Conservation (phyloP, 2,113 vertebrate species). For the Cebidichthys violaceus region DNA sequence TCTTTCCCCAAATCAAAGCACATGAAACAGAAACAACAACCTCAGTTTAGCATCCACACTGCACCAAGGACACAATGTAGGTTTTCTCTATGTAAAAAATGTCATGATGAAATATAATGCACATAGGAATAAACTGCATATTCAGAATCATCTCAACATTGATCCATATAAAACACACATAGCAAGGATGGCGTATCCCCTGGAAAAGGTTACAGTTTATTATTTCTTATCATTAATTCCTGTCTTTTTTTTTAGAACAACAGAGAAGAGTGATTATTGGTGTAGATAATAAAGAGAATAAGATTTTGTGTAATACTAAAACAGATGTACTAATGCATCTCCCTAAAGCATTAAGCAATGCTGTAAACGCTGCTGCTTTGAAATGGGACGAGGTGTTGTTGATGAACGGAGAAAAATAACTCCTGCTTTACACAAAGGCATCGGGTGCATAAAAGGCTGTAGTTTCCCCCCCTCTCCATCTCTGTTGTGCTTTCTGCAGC, state of each 20-base stretch:
- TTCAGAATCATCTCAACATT: slow-evolving; percentile 17
- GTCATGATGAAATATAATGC: slow-evolving; percentile 7
- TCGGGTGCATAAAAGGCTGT: slow-evolving; percentile 62
- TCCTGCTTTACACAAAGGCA: slow-evolving; percentile 60
- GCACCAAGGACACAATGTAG: slow-evolving; percentile 24
- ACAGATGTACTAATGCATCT: slow-evolving; percentile 40
- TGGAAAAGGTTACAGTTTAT: background rate
- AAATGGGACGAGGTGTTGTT: slow-evolving; percentile 46
- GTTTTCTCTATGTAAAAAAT: background rate
- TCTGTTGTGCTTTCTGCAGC: slow-evolving; percentile 80
- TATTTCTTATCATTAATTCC: background rate
- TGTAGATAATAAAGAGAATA: slow-evolving; percentile 23
- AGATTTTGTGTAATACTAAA: slow-evolving; percentile 12
- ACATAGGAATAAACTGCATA: background rate
- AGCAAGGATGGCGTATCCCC: background rate
- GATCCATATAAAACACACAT: background rate
- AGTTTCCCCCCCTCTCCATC: slow-evolving; percentile 57
- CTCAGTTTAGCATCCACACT: slow-evolving; percentile 29
- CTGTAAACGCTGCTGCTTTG: slow-evolving; percentile 40
- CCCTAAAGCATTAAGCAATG: slow-evolving; percentile 36
- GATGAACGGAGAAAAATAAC: slow-evolving; percentile 63
- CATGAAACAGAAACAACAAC: slow-evolving; percentile 43
- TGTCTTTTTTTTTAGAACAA: slow-evolving; percentile 11
- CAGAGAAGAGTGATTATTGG: background rate
- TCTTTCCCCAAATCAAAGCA: slow-evolving; percentile 50